A percentile compares a stretch with the other conserved stretches of the same genome.
Evolutionary conservation across 2,888 invertebrate species (phyloP).

Genomic region (Mycogona germanica): DNA sequence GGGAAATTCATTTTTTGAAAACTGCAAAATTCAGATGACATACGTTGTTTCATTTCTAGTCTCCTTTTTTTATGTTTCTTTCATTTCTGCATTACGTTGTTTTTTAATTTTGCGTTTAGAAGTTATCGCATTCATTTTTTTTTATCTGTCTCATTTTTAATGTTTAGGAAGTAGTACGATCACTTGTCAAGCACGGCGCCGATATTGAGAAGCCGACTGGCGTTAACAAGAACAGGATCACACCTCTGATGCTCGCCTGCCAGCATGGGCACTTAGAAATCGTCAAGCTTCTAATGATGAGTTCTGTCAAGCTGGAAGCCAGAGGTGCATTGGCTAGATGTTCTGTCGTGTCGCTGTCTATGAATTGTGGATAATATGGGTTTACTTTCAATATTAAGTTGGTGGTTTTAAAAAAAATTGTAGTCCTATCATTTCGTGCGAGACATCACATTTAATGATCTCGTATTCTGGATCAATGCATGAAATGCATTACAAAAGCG

Average conservation of each 20-base stretch:
- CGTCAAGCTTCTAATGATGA: conserved; percentile 35
- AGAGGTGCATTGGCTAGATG: conserved; percentile 26
- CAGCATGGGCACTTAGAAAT: conserved; percentile 35
- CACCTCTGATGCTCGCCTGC: conserved; percentile 39
- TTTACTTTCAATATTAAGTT: not conserved
- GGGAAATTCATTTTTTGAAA: too few species aligned
- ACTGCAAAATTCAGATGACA: too few species aligned
- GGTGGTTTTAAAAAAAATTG: not conserved
- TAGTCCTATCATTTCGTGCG: too few species aligned
- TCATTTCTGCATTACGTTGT: too few species aligned
- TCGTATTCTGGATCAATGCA: too few species aligned
- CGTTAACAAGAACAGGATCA: conserved; percentile 34
- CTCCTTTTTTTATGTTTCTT: too few species aligned
- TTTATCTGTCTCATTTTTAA: too few species aligned
- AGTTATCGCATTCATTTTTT: too few species aligned
- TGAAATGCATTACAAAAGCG: too few species aligned
- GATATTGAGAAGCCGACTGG: conserved; percentile 34
- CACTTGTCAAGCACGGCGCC: conserved; percentile 33
- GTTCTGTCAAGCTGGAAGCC: conserved; percentile 35
- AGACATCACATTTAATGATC: too few species aligned
- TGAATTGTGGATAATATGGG: not conserved
- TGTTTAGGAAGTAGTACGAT: conserved; percentile 32
- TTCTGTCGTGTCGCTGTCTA: not conserved
- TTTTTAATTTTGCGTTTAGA: too few species aligned
- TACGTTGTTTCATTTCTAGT: too few species aligned